Percentiles rank a stretch among this genome's conserved stretches.
Evolutionary conservation across 2,797 vertebrate genomes (phyloP).

Genomic region (Catamblyrhynchus diadema): DNA sequence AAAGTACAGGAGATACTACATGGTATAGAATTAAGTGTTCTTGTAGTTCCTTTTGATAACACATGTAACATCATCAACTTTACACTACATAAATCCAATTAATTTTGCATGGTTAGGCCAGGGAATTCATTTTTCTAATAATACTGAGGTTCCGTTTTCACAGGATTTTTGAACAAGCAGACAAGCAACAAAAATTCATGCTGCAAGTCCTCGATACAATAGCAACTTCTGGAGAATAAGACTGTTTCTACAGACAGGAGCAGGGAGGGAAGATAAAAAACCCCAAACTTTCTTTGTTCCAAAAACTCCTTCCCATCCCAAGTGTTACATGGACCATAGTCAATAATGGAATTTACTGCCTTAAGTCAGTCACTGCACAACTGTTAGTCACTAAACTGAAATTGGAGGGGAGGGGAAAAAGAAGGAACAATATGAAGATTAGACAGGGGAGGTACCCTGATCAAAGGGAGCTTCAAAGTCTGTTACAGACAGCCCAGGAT

Average conservation of each 20-base stretch:
- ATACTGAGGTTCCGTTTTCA: neutral
- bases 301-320: neutral
- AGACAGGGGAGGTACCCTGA: neutral
- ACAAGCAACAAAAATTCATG: neutral
- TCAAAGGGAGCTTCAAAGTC: neutral
- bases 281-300: neutral
- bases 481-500: neutral
- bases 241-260: neutral
- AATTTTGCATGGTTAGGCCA: neutral
- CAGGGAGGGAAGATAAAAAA: neutral
- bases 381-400: neutral
- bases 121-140: neutral
- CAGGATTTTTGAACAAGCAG: neutral
- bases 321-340: neutral
- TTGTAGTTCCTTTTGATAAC: neutral
- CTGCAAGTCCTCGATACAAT: neutral
- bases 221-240: neutral
- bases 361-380: neutral
- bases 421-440: neutral
- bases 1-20: neutral
- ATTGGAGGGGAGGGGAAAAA: neutral
- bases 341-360: neutral
- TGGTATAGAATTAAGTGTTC: neutral
- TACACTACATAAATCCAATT: neutral
- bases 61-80: neutral